Evolutionary conservation across 2,797 vertebrate genomes (phyloP).

Genomic region (Falco columbarius): DNA sequence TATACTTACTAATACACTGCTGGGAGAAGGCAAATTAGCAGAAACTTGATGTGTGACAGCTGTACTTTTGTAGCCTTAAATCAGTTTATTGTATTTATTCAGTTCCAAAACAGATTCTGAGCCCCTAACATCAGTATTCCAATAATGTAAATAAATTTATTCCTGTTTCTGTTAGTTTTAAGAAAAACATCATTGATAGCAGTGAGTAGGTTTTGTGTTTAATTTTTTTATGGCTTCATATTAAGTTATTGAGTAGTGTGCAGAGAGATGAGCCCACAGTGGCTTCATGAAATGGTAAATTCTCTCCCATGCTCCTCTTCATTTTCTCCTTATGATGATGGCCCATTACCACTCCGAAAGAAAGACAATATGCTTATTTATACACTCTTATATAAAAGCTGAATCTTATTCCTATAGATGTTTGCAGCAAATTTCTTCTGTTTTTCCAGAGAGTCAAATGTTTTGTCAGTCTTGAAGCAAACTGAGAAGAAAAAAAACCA

Average conservation of each 20-base stretch:
- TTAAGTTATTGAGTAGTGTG: neutral
- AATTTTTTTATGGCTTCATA: neutral
- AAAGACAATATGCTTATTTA: neutral
- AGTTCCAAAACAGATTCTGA: neutral
- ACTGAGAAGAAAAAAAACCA: neutral
- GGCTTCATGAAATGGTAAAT: neutral
- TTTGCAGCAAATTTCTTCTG: neutral
- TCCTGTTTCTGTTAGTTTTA: neutral
- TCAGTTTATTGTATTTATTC: neutral
- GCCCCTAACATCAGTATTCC: neutral
- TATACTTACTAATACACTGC: neutral
- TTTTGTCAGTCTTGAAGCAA: neutral
- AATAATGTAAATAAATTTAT: neutral
- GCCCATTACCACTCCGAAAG: neutral
- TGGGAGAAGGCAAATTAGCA: neutral
- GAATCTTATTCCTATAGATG: neutral
- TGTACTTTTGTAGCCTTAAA: neutral
- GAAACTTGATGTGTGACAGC: neutral
- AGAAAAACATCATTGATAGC: neutral
- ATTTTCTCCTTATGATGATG: neutral
- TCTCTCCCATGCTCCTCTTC: neutral
- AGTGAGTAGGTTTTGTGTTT: neutral
- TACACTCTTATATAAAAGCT: neutral
- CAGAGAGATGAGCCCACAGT: neutral
- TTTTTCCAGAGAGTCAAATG: neutral